Evolutionary conservation across 2,797 vertebrate genomes (phyloP).

Genomic region (Tenualosa ilisha): DNA sequence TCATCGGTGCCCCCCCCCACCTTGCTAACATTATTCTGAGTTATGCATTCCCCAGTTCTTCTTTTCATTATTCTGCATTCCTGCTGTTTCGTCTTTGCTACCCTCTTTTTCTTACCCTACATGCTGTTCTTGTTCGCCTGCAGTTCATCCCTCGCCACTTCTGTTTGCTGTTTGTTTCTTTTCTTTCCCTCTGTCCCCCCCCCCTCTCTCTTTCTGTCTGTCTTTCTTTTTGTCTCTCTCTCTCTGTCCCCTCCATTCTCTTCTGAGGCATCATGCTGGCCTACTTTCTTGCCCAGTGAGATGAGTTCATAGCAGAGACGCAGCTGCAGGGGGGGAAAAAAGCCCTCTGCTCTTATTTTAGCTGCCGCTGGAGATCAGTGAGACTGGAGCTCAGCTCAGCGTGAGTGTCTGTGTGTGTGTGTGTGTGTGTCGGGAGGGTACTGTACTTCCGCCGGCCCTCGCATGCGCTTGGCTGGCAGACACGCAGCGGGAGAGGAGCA

Average conservation of each 20-base stretch:
- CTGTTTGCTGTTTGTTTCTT: conserved; percentile 39
- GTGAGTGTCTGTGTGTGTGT: conserved; percentile 33
- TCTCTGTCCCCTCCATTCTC: conserved; percentile 47
- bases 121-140: background rate
- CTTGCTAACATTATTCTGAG: background rate
- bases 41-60: background rate
- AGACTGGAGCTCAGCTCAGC: conserved; percentile 33
- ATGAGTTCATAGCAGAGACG: conserved; percentile 69
- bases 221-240: conserved; percentile 41
- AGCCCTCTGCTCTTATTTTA: conserved; percentile 71
- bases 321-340: conserved; percentile 64
- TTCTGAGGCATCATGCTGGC: conserved; percentile 66
- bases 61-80: background rate
- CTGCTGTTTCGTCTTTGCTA: background rate
- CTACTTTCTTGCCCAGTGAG: conserved; percentile 73
- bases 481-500: background rate
- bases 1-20: background rate
- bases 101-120: background rate
- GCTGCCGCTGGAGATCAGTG: conserved; percentile 49
- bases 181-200: background rate
- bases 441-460: background rate
- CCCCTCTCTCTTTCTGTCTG: conserved; percentile 29
- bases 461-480: conserved; percentile 2
- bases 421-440: conserved; percentile 38
- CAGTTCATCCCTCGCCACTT: conserved; percentile 21